Evolutionary conservation across 2,888 invertebrate genomes (phyloP), one percentile per base, ranked within the genome.

Genomic region (Epinotia bilunana): DNA sequence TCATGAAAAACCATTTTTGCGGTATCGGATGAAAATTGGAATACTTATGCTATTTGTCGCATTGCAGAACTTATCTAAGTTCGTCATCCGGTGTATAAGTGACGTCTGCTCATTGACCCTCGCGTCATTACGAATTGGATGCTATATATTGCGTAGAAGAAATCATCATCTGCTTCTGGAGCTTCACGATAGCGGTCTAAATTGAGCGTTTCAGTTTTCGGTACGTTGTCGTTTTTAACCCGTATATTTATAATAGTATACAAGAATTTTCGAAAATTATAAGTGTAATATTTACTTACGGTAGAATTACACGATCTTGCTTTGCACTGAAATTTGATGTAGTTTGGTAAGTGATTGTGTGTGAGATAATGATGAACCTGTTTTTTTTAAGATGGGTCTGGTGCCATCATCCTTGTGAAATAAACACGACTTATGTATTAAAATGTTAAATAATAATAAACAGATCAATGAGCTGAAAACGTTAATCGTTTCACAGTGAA

Each of bases 221-320:
- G 46, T 46, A 13, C 46, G 13, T 16, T 49, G 4, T 16, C 16
- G 16, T 49, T 4, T 49, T 49, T 16, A 0, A 4, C 3, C 3
- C 5, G 5, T 16, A 49, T 49, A 49, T 1, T 49, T 0, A 2
- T 43, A 43, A 11, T 12, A 49, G 49, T 13, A 49, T 13, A 5
- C 49, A 16, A 16, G 16, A 49, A 49, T 13, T 49, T 49, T 53
- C n/a, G 0, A 13, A n/a, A 53, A 53, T n/a, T 0, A 16, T 5
- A 16, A 1, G 9, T 39, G 9, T 9, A 49, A 49, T 13, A 6
- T 43, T 28, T 20, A 46, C 63, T 63, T 63, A 63, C 63, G 18
- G 63, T 63, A 39, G 63, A 20, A 20, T 63, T 46, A 46, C 63
- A 63, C 20, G 20, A 46, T 46, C 46, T 20, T 20, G 63, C 46